These are phyloP conservation scores for Panthera leo DNA, from an alignment of 2,113 vertebrate species.

Conservation along the genomic window DNA sequence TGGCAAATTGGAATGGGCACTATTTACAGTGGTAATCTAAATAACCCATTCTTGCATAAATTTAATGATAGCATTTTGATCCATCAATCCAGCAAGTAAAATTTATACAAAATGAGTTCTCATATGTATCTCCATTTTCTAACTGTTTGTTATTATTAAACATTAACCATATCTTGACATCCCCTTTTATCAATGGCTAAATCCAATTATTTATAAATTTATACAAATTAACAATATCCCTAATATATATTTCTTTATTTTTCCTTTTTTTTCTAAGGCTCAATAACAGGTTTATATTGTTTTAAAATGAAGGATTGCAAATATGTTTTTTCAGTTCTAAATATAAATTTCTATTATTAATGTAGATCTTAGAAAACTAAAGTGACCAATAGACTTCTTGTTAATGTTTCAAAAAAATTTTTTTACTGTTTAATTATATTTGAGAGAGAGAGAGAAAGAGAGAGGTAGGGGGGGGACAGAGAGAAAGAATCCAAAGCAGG, in stretches of 20 bases:
- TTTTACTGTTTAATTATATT: too few relatives aligned
- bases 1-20: background rate
- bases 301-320: background rate
- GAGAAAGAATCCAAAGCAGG: too few relatives aligned
- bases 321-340: background rate
- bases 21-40: background rate
- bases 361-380: background rate
- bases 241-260: background rate
- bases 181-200: background rate
- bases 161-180: background rate
- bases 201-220: background rate
- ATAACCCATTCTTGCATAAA: background rate
- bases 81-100: background rate
- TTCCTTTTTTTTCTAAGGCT: background rate
- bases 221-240: background rate
- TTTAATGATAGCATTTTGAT: background rate
- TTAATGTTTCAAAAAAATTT: background rate
- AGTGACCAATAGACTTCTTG: background rate
- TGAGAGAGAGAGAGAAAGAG: too few relatives aligned
- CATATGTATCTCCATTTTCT: background rate
- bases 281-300: background rate
- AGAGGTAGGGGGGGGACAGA: too few relatives aligned
- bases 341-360: background rate
- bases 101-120: background rate
- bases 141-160: background rate